phyloP scores from a whole-genome alignment of 2,797 vertebrate species.

The Lepilemur ruficaudatus region DNA sequence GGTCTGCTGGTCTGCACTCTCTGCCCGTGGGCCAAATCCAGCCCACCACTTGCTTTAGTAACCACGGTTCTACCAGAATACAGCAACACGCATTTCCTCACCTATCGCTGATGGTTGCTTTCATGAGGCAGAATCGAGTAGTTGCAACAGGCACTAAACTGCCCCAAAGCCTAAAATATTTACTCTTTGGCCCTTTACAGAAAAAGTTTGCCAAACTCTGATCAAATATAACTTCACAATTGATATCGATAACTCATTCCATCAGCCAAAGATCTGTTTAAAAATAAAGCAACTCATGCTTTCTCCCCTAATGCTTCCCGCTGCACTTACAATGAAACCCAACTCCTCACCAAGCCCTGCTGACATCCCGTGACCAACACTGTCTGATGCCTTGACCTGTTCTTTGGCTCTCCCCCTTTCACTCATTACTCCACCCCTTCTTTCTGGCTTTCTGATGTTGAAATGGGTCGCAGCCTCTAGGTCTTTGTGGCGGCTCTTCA shows the following conservation, averaged over 20 bases:
- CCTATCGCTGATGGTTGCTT: rapidly evolving
- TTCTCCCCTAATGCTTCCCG: not conserved
- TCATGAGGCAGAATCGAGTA: not conserved
- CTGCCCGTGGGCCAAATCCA: rapidly evolving
- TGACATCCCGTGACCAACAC: rapidly evolving
- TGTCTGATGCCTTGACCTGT: not conserved
- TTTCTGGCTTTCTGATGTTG: not conserved
- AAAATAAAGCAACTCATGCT: not conserved
- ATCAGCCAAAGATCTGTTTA: not conserved
- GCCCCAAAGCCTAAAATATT: not conserved
- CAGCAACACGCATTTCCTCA: no score
- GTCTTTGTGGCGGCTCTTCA: not conserved
- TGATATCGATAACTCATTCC: not conserved
- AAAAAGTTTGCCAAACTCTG: not conserved
- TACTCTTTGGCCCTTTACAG: not conserved
- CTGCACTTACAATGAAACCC: not conserved
- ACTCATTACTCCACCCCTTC: not conserved
- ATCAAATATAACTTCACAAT: not conserved
- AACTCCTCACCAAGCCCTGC: not conserved
- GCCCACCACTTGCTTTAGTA: not conserved
- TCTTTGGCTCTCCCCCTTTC: not conserved
- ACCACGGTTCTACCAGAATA: not conserved
- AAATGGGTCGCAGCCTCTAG: rapidly evolving
- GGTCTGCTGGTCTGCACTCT: not conserved
- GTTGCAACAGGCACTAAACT: not conserved